A percentile compares a stretch with the other conserved stretches of the same genome.
These are phyloP conservation scores for Corella eumyota DNA, from an alignment of 23 tunicate genomes.

Conservation along the genomic window DNA sequence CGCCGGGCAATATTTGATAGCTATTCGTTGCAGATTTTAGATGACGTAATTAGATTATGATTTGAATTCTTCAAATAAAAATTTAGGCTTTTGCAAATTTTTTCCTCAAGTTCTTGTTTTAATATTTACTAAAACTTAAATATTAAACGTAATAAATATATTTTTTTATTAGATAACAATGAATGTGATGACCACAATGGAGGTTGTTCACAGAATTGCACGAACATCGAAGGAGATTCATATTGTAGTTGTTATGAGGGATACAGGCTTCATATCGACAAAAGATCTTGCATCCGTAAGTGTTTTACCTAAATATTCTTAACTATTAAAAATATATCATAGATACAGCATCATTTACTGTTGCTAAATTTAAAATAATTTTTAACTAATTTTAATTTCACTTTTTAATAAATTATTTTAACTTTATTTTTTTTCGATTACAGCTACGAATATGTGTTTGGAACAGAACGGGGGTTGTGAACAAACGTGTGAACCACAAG, in stretches of 20 bases:
- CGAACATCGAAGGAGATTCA: constrained; percentile 80
- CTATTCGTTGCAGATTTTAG: too few species aligned
- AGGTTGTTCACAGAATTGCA: constrained; percentile 89
- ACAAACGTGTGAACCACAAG: constrained; percentile 78
- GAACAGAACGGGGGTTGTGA: constrained; percentile 91
- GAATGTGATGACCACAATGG: constrained; percentile 94
- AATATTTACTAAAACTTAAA: not conserved
- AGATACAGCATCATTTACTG: not conserved
- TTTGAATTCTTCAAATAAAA: not conserved
- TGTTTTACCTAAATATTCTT: not conserved
- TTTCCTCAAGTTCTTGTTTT: too few species aligned
- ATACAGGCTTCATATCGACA: constrained; percentile 82
- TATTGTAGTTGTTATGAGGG: constrained; percentile 78
- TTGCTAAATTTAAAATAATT: not conserved
- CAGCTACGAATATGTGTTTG: constrained; percentile 88
- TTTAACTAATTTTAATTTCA: too few species aligned
- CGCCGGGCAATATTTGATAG: too few species aligned
- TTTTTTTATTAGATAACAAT: constrained; percentile 48
- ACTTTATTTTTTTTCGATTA: not conserved
- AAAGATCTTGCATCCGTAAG: constrained; percentile 90
- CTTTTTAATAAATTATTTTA: too few species aligned
- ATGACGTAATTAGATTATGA: not conserved
- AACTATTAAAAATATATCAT: not conserved
- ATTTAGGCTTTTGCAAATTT: too few species aligned
- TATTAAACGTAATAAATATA: not conserved